Evolutionary conservation across 2,888 invertebrate genomes (phyloP).

Genomic region (Drosophila sordidula): DNA sequence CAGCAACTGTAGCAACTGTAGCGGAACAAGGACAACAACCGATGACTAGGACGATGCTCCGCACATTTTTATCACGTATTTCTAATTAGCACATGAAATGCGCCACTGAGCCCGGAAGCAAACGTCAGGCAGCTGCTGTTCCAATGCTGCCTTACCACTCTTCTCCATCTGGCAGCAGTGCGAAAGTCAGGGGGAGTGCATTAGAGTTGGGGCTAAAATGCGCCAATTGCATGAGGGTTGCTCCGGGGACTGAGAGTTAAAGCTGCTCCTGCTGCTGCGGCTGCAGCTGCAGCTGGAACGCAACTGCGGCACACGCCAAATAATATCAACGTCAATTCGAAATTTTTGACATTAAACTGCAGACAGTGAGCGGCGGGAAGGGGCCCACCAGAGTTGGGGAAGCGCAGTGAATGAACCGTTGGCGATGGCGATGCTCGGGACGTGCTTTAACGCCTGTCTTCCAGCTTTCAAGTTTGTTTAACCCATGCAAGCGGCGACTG

Average conservation of each 20-base stretch:
- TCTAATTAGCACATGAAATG: constrained; percentile 76
- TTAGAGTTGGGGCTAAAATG: constrained; percentile 6
- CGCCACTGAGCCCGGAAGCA: constrained; percentile 52
- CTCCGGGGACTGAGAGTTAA: constrained; percentile 1
- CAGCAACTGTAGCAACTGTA: not conserved
- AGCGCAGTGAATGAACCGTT: constrained; percentile 62
- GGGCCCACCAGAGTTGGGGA: not conserved
- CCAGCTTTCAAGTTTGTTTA: constrained; percentile 75
- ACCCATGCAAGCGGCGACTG: constrained; percentile 66
- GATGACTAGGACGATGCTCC: constrained; percentile 30
- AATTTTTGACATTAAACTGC: constrained; percentile 73
- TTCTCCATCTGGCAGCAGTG: constrained; percentile 14
- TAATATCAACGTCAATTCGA: constrained; percentile 69
- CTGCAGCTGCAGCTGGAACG: constrained; percentile 21
- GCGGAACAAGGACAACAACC: constrained; percentile 38
- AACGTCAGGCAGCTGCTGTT: constrained; percentile 38
- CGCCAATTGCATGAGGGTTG: constrained; percentile 6
- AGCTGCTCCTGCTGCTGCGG: not conserved
- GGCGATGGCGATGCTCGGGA: constrained; percentile 52
- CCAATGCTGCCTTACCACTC: not conserved
- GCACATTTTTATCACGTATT: constrained; percentile 72
- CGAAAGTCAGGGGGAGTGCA: constrained; percentile 38
- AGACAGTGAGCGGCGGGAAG: not conserved
- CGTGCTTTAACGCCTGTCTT: constrained; percentile 76
- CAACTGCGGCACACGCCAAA: constrained; percentile 68